These are phyloP conservation scores for Aurelia sp. DNA, from an alignment of 30 jellyfish, hydroid and myxozoan genomes.

Conservation along the genomic window DNA sequence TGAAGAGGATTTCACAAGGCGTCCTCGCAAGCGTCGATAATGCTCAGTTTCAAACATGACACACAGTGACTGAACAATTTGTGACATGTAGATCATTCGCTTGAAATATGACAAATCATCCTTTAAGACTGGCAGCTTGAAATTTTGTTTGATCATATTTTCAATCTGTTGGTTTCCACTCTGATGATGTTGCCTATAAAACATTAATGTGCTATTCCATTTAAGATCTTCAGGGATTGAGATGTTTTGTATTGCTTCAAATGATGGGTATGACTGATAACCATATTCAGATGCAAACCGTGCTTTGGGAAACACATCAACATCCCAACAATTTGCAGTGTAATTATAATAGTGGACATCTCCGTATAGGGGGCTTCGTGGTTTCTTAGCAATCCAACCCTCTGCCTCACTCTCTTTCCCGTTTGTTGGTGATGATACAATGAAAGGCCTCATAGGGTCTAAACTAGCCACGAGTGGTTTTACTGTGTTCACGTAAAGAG, in stretches of 20 bases:
- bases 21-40: constrained; percentile 80
- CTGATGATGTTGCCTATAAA: constrained; percentile 89
- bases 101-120: constrained; percentile 22
- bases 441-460: constrained; percentile 83
- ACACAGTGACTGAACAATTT: constrained; percentile 88
- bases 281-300: constrained; percentile 96
- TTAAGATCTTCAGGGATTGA: constrained; percentile 43
- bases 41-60: constrained; percentile 87
- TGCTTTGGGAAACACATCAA: constrained; percentile 79
- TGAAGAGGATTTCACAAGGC: constrained; percentile 28
- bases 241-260: constrained; percentile 40
- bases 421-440: constrained; percentile 95
- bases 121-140: constrained; percentile 47
- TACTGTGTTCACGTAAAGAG: constrained; percentile 72
- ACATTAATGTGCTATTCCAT: constrained; percentile 89
- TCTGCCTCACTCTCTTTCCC: constrained; percentile 69
- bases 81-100: constrained; percentile 84
- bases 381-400: constrained; percentile 82
- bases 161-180: constrained; percentile 81
- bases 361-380: constrained; percentile 81
- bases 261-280: constrained; percentile 90
- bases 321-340: constrained; percentile 76
- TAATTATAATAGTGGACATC: constrained; percentile 91
- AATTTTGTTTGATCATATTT: constrained; percentile 70
- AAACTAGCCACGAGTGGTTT: constrained; percentile 50